Evolutionary conservation across 2,797 vertebrate genomes (phyloP).

Genomic region (Nothura maculosa): DNA sequence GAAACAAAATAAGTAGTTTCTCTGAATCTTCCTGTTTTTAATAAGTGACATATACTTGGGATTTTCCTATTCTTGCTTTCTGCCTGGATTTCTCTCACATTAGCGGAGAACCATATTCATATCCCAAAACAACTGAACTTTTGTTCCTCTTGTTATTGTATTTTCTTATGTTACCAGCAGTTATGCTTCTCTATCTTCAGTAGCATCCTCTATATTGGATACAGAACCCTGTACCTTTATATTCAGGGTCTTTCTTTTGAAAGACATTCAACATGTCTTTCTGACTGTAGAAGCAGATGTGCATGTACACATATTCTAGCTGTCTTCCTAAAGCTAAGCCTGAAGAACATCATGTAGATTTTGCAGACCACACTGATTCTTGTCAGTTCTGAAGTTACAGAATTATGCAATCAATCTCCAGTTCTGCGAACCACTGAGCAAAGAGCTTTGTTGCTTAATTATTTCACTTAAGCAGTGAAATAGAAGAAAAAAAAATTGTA

Average conservation of each 20-base stretch:
- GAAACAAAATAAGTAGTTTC: background rate
- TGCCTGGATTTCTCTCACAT: background rate
- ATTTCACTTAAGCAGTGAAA: background rate
- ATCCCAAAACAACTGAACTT: background rate
- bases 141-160: fast-evolving
- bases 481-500: background rate
- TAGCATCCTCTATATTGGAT: background rate
- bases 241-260: too few species aligned
- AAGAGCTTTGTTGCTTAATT: background rate
- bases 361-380: background rate
- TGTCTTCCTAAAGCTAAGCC: background rate
- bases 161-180: background rate
- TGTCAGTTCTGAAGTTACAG: background rate
- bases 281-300: background rate
- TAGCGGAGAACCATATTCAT: background rate
- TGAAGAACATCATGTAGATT: background rate
- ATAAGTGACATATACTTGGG: background rate
- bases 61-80: background rate
- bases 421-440: background rate
- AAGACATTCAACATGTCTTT: background rate
- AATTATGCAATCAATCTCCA: background rate
- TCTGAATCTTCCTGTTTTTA: background rate
- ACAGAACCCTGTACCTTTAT: background rate
- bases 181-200: background rate
- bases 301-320: background rate